Evolutionary conservation across 2,888 invertebrate genomes (phyloP).

Genomic region (Erpobdella octoculata): DNA sequence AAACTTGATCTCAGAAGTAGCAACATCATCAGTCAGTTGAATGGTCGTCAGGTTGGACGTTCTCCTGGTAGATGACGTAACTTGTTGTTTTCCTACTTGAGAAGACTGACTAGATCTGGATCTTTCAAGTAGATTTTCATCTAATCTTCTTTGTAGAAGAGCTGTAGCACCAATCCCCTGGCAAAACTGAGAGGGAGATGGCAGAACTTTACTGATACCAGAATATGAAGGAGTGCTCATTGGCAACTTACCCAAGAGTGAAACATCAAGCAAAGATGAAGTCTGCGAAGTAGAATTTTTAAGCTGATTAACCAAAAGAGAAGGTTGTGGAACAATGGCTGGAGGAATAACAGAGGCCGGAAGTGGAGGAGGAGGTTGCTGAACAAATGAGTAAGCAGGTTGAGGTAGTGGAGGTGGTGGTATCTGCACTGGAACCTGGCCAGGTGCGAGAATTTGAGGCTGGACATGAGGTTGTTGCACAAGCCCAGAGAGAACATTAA

Average conservation of each 20-base stretch:
- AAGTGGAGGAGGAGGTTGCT: conserved; percentile 14
- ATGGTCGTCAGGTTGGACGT: conserved; percentile 17
- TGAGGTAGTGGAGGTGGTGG: not conserved
- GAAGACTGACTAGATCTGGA: not conserved
- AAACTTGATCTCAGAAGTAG: too few species aligned
- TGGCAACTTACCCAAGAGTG: not conserved
- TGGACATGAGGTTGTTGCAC: too few species aligned
- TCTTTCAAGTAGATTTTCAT: not conserved
- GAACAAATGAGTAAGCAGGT: not conserved
- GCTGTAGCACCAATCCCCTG: not conserved
- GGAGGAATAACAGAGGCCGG: not conserved
- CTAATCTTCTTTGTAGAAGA: not conserved
- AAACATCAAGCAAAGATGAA: not conserved
- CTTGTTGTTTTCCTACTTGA: not conserved
- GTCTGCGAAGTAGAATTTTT: not conserved
- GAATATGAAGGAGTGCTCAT: not conserved
- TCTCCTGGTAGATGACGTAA: not conserved
- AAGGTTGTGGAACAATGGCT: not conserved
- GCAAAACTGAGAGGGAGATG: conserved; percentile 18
- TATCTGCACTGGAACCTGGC: not conserved
- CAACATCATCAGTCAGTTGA: not conserved
- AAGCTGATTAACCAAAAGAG: not conserved
- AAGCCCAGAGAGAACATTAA: too few species aligned
- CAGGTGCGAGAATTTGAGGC: not conserved
- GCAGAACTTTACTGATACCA: not conserved